Conservation (phyloP, 2,797 vertebrate genomes). For the Margarornis squamiger region DNA sequence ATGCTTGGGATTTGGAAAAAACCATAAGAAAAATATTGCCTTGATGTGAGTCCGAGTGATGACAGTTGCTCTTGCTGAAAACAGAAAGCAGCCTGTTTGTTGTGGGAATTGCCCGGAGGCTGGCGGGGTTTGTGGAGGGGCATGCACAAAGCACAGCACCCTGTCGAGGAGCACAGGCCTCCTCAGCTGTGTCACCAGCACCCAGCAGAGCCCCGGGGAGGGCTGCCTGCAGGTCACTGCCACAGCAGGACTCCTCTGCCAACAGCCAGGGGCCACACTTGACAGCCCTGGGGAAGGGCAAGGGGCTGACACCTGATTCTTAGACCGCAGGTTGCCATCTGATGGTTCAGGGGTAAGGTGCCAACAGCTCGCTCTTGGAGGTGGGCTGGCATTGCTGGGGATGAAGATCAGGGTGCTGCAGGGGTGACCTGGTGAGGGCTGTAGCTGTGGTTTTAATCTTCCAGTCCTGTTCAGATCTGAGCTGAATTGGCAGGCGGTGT, state of each 20-base stretch:
- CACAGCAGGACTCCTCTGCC: no score
- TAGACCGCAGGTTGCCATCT: not conserved
- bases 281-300: not conserved
- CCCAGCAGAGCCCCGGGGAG: not conserved
- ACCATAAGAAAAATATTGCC: not conserved
- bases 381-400: accelerated
- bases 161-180: not conserved
- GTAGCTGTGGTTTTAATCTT: not conserved
- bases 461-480: not conserved
- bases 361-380: not conserved
- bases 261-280: not conserved
- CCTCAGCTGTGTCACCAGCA: not conserved
- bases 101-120: not conserved
- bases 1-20: not conserved
- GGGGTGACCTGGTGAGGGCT: not conserved
- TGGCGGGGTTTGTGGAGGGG: not conserved
- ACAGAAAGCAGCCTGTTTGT: not conserved
- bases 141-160: not conserved
- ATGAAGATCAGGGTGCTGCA: not conserved
- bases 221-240: not conserved
- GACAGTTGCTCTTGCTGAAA: not conserved
- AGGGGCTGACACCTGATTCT: accelerated
- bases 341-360: no score
- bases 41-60: not conserved
- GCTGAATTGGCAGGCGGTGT: accelerated